These are phyloP conservation scores for Eilema depressum DNA, from an alignment of 2,888 invertebrate genomes.

Conservation along the genomic window DNA sequence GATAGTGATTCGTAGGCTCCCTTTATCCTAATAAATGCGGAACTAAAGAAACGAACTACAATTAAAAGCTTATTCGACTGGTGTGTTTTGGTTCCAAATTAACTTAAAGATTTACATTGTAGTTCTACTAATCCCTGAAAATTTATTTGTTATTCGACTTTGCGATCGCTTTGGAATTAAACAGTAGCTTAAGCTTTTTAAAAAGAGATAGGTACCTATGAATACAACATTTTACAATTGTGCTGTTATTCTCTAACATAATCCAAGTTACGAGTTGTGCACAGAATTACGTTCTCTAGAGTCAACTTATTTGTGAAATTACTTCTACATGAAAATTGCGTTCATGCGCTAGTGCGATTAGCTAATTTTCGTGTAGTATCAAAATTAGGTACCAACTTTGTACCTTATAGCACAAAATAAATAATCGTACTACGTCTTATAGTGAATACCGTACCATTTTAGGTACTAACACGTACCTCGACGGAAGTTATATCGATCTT, in stretches of 20 bases:
- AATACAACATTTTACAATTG: not conserved
- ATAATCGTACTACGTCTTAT: too few relatives aligned
- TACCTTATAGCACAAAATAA: not conserved
- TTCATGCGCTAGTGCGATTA: too few relatives aligned
- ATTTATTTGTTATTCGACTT: conserved; percentile 5
- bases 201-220: not conserved
- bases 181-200: conserved; percentile 3
- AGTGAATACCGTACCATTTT: too few relatives aligned
- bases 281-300: not conserved
- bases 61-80: not conserved
- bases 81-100: not conserved
- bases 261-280: not conserved
- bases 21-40: not conserved
- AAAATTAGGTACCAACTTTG: not conserved
- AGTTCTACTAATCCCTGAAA: conserved; percentile 2
- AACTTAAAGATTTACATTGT: not conserved
- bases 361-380: not conserved
- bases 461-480: not conserved
- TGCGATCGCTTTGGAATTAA: not conserved
- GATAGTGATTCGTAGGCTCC: not conserved
- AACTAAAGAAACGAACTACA: conserved; percentile 7
- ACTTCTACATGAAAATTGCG: not conserved
- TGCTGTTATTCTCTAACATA: not conserved
- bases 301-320: not conserved
- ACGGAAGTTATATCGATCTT: not conserved